These are phyloP conservation scores for Tetragonula carbonaria DNA, from an alignment of 2,888 invertebrate species.

Conservation along the genomic window DNA sequence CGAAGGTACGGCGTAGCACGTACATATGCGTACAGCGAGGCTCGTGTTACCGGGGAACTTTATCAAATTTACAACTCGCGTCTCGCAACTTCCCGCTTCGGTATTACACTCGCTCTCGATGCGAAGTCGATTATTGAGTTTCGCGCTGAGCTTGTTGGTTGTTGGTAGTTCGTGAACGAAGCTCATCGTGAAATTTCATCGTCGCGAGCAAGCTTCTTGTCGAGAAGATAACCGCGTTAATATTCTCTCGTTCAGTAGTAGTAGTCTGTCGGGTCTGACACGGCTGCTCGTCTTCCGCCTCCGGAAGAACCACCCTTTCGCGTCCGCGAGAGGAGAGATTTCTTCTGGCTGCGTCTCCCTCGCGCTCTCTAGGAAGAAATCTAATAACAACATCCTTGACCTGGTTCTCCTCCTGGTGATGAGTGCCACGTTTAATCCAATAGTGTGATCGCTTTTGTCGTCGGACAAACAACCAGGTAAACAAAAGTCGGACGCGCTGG, in stretches of 20 bases:
- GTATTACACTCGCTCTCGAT: neutral
- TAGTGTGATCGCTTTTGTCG: slow-evolving; percentile 19
- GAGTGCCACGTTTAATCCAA: slow-evolving; percentile 22
- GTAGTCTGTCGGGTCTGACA: neutral
- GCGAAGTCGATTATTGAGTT: slow-evolving; percentile 30
- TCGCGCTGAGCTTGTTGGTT: neutral
- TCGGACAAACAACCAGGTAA: slow-evolving; percentile 22
- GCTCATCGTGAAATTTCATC: slow-evolving; percentile 25
- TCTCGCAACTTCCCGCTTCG: neutral
- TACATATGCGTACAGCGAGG: neutral
- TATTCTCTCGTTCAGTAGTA: neutral
- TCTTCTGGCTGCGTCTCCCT: slow-evolving; percentile 7
- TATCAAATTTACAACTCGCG: neutral
- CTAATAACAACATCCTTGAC: slow-evolving; percentile 51
- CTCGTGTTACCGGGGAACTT: neutral
- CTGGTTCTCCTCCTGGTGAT: slow-evolving; percentile 19
- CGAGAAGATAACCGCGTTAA: slow-evolving; percentile 31
- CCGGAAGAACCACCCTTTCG: neutral
- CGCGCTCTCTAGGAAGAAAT: slow-evolving; percentile 10
- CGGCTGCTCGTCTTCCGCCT: neutral
- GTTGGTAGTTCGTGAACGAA: slow-evolving; percentile 7
- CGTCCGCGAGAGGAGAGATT: slow-evolving; percentile 1
- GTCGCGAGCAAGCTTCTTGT: neutral
- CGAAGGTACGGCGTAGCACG: too few species aligned
- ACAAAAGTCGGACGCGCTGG: slow-evolving; percentile 8